These are phyloP conservation scores for Ispidina picta DNA, from an alignment of 2,797 vertebrate genomes.

Conservation along the genomic window DNA sequence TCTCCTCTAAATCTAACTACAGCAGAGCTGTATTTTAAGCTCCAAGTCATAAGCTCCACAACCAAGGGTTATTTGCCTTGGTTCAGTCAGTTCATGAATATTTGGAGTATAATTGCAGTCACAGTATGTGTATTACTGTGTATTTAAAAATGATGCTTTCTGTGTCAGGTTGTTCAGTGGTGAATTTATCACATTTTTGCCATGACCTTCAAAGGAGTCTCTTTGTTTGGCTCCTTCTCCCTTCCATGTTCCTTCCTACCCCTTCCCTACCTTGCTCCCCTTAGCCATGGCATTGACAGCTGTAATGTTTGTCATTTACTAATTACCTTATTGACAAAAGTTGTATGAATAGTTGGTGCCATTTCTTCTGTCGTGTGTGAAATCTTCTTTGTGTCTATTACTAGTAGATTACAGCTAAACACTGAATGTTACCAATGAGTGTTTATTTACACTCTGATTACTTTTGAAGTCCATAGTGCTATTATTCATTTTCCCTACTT, in stretches of 20 bases:
- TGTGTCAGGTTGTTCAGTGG: background rate
- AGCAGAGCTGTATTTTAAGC: background rate
- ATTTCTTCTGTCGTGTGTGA: background rate
- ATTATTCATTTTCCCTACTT: slow-evolving; percentile 19
- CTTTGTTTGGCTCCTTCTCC: background rate
- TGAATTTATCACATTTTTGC: background rate
- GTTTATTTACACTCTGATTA: slow-evolving; percentile 21
- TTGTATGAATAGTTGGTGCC: background rate
- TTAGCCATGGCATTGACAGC: background rate
- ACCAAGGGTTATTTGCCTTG: background rate
- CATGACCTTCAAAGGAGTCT: background rate
- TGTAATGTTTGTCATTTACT: background rate
- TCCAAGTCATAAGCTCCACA: background rate
- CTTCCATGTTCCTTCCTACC: background rate
- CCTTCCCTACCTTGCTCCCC: background rate
- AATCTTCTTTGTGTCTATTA: background rate
- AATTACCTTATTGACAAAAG: background rate
- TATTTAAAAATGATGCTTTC: background rate
- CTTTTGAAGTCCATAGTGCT: background rate
- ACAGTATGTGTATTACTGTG: background rate
- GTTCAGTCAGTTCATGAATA: background rate
- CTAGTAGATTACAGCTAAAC: background rate
- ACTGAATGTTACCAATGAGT: background rate
- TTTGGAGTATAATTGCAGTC: background rate
- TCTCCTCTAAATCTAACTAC: background rate